Evolutionary conservation across 2,113 vertebrate genomes (phyloP).

Genomic region (Himantopus leucocephalus): DNA sequence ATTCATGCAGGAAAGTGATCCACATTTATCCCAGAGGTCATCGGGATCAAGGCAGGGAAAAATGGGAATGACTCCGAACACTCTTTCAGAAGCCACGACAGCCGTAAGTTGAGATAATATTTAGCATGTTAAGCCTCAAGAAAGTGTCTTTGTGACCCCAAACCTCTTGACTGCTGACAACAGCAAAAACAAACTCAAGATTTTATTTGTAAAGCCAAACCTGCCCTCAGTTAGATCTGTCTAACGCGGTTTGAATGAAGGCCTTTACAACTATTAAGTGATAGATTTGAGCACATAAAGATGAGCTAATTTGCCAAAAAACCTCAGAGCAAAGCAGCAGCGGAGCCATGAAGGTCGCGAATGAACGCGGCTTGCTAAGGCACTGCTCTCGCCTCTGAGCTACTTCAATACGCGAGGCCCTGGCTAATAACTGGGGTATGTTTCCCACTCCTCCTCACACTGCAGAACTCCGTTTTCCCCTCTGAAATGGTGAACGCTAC

Average conservation of each 20-base stretch:
- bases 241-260: not conserved
- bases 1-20: not conserved
- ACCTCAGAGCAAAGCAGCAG: not conserved
- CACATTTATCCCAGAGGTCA: not conserved
- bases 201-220: not conserved
- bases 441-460: not conserved
- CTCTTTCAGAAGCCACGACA: not conserved
- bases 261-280: not conserved
- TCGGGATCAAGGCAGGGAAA: not conserved
- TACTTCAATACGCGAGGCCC: not conserved
- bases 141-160: not conserved
- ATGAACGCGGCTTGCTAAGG: not conserved
- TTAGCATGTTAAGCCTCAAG: not conserved
- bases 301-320: not conserved
- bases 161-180: not conserved
- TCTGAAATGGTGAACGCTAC: not conserved
- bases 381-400: not conserved
- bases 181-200: not conserved
- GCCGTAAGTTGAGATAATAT: not conserved
- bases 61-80: not conserved
- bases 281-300: not conserved
- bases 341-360: fast-evolving
- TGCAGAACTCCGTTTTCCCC: not conserved
- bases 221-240: not conserved
- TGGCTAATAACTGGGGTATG: not conserved